These are phyloP conservation scores for Crocodylus rhombifer DNA, from an alignment of 2,797 vertebrate genomes.

Conservation along the genomic window DNA sequence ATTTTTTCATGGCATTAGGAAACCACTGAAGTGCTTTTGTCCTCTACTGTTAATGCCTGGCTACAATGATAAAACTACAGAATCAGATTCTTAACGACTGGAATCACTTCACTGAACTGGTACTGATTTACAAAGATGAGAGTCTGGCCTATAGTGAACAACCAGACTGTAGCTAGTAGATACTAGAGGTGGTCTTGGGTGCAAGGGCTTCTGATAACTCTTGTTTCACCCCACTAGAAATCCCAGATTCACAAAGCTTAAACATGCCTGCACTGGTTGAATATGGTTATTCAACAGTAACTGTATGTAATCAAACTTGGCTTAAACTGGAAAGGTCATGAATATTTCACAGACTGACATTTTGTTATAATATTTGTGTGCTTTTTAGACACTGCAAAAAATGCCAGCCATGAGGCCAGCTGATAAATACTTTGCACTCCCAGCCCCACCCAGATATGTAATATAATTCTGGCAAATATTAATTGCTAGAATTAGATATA, in stretches of 20 bases:
- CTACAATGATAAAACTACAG: not conserved
- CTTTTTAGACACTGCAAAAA: slow-evolving; percentile 63
- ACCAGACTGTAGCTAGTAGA: not conserved
- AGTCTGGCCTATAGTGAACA: not conserved
- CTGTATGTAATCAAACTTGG: slow-evolving; percentile 63
- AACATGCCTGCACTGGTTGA: not conserved
- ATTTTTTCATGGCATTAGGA: no score
- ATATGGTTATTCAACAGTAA: slow-evolving; percentile 67
- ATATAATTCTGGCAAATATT: slow-evolving; percentile 21
- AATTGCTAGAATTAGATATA: not conserved
- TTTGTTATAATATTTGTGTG: slow-evolving; percentile 70
- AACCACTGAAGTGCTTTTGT: not conserved
- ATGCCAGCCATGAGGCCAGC: not conserved
- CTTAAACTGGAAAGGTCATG: slow-evolving; percentile 65
- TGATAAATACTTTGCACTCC: slow-evolving; percentile 71
- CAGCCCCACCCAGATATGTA: slow-evolving; percentile 14
- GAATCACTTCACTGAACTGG: not conserved
- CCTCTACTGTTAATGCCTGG: not conserved
- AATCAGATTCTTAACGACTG: not conserved
- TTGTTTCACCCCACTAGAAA: not conserved
- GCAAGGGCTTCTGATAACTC: no score
- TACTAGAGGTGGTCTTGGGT: not conserved
- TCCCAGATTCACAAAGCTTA: slow-evolving; percentile 7
- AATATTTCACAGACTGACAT: slow-evolving; percentile 69
- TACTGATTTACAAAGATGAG: not conserved